Conservation (phyloP, 2,888 invertebrate genomes). For the Lepidochitona cinerea region DNA sequence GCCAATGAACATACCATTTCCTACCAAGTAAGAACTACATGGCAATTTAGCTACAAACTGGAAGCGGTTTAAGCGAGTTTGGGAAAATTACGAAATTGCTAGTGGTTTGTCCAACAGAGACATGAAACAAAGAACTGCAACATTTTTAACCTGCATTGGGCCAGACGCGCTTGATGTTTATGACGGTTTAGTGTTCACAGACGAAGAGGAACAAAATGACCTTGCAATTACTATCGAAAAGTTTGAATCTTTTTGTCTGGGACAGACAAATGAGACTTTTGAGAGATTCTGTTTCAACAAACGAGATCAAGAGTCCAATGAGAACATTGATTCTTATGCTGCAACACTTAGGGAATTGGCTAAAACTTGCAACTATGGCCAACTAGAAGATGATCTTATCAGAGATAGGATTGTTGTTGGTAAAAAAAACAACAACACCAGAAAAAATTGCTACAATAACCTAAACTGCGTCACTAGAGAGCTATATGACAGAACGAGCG, state of each 20-base stretch:
- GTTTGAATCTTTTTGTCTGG: constrained; percentile 21
- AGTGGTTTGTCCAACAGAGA: constrained; percentile 10
- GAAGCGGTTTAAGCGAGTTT: constrained; percentile 20
- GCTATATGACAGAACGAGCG: too few relatives aligned
- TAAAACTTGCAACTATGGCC: constrained; percentile 27
- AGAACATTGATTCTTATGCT: constrained; percentile 22
- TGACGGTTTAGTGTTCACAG: constrained; percentile 17
- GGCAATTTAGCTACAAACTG: constrained; percentile 15
- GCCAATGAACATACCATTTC: constrained; percentile 15
- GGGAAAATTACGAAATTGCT: constrained; percentile 24
- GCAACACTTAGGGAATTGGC: constrained; percentile 14
- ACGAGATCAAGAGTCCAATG: constrained; percentile 16
- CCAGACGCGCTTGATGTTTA: constrained; percentile 20
- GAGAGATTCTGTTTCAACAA: constrained; percentile 25
- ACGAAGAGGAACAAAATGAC: neutral
- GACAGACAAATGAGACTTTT: constrained; percentile 21
- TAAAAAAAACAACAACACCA: constrained; percentile 16
- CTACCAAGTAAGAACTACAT: constrained; percentile 9
- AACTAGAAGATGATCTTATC: constrained; percentile 25
- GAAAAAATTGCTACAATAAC: too few relatives aligned
- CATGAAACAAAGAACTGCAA: constrained; percentile 14
- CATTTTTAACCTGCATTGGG: constrained; percentile 18
- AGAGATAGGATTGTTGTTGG: constrained; percentile 33
- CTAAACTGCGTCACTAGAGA: too few relatives aligned
- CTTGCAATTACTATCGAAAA: neutral